Evolutionary conservation across 2,797 vertebrate genomes (phyloP).

Genomic region (Allobates femoralis): DNA sequence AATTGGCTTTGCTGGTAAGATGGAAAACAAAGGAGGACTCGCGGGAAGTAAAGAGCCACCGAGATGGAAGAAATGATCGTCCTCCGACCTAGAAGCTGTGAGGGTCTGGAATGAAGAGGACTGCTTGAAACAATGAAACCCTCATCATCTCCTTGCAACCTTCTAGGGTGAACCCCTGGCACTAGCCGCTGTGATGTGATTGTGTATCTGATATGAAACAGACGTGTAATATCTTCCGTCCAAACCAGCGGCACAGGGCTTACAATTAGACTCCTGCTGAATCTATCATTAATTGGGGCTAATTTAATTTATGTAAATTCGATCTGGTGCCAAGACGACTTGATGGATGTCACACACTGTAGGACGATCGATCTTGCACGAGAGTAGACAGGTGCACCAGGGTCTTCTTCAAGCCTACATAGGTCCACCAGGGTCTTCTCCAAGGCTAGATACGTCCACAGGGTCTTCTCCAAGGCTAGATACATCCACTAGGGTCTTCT

Average conservation of each 20-base stretch:
- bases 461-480: too few relatives aligned
- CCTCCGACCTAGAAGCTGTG: too few relatives aligned
- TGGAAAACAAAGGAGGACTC: neutral
- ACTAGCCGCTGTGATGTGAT: neutral
- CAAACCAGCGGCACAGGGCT: neutral
- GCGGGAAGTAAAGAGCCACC: neutral
- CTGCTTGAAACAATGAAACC: neutral
- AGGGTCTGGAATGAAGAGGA: neutral
- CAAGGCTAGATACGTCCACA: too few relatives aligned
- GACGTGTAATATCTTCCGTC: neutral
- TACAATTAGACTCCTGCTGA: neutral
- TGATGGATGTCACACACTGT: too few relatives aligned
- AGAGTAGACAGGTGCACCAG: too few relatives aligned
- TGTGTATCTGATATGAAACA: neutral
- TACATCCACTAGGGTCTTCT: too few relatives aligned
- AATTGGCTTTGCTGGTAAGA: slow-evolving; percentile 29
- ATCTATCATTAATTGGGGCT: neutral
- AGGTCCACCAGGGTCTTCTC: too few relatives aligned
- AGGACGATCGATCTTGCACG: too few relatives aligned
- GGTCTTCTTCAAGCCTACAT: too few relatives aligned
- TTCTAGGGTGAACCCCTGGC: neutral
- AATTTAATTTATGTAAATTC: too few relatives aligned
- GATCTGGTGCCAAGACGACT: too few relatives aligned
- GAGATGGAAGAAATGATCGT: neutral
- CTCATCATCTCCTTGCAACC: neutral